Conservation (phyloP, 2,113 vertebrate genomes). For the Myrmecophaga tridactyla region DNA sequence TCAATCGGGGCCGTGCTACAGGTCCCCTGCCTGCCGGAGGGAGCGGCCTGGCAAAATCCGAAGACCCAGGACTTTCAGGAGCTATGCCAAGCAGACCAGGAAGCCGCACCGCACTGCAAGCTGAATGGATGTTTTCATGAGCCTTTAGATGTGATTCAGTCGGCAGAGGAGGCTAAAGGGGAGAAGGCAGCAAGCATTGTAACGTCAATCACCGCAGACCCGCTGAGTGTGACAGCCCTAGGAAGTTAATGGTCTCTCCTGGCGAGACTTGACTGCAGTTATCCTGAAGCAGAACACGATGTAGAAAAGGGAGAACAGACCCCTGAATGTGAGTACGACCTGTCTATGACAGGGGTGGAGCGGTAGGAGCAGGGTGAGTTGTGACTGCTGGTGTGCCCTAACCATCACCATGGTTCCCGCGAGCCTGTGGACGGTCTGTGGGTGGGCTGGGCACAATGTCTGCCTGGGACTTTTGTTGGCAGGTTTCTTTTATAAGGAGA, state of each 20-base stretch:
- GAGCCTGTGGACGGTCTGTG: background rate
- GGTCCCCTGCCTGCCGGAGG: constrained; percentile 39
- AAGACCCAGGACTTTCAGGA: constrained; percentile 10
- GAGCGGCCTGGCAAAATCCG: background rate
- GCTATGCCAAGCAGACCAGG: constrained; percentile 25
- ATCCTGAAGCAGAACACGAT: background rate
- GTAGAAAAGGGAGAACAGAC: constrained; percentile 14
- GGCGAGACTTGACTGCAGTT: background rate
- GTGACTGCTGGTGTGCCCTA: background rate
- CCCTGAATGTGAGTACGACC: constrained; percentile 41
- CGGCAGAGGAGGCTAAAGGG: constrained; percentile 30
- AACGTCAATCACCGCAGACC: background rate
- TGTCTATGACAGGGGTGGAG: constrained; percentile 34
- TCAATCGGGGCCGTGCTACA: constrained; percentile 46
- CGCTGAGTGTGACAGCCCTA: constrained; percentile 35
- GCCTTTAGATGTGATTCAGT: background rate
- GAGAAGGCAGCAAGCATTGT: background rate
- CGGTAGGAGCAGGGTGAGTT: background rate
- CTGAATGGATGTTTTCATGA: constrained; percentile 21
- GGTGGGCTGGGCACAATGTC: background rate
- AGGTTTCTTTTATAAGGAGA: constrained; percentile 44
- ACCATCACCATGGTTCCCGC: background rate
- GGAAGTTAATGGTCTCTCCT: constrained; percentile 11
- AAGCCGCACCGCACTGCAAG: background rate
- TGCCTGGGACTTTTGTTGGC: constrained; percentile 4